These are phyloP conservation scores for Nephotettix cincticeps DNA, from an alignment of 1,140 invertebrate genomes.

Conservation along the genomic window DNA sequence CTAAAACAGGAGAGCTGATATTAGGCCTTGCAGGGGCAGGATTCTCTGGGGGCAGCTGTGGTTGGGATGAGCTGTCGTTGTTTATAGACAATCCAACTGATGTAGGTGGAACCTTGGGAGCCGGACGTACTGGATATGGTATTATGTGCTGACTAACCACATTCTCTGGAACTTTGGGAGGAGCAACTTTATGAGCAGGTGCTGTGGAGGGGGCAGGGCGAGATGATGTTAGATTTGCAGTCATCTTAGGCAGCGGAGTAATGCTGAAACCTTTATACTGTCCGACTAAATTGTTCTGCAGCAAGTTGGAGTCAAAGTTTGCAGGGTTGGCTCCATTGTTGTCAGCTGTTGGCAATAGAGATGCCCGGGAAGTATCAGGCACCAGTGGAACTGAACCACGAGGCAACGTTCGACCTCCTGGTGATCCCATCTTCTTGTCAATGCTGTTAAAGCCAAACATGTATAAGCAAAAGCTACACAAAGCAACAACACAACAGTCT, in stretches of 20 bases:
- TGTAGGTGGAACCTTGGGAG: slow-evolving; percentile 30
- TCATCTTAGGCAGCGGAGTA: slow-evolving; percentile 59
- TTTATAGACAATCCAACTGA: background rate
- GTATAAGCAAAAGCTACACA: slow-evolving; percentile 16
- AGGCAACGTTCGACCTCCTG: slow-evolving; percentile 15
- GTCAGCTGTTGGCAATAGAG: slow-evolving; percentile 54
- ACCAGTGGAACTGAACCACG: slow-evolving; percentile 35
- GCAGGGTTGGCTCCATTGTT: slow-evolving; percentile 53
- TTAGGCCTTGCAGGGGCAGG: slow-evolving; percentile 63
- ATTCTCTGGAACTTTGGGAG: slow-evolving; percentile 28
- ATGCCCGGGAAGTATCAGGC: slow-evolving; percentile 31
- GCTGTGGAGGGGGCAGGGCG: slow-evolving; percentile 9
- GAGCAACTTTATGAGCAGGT: slow-evolving; percentile 23
- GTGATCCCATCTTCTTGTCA: slow-evolving; percentile 32
- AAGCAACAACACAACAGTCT: background rate
- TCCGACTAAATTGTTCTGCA: slow-evolving; percentile 69
- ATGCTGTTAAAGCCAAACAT: slow-evolving; percentile 21
- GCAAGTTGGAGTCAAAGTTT: slow-evolving; percentile 50
- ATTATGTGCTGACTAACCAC: slow-evolving; percentile 2
- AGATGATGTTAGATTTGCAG: slow-evolving; percentile 14
- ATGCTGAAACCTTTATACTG: slow-evolving; percentile 83
- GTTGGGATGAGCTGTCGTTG: slow-evolving; percentile 40
- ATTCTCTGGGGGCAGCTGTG: slow-evolving; percentile 59
- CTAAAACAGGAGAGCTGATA: slow-evolving; percentile 76
- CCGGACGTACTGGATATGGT: slow-evolving; percentile 26